phyloP scores from a whole-genome alignment of 2,888 invertebrate species.

The Aplocera efformata region DNA sequence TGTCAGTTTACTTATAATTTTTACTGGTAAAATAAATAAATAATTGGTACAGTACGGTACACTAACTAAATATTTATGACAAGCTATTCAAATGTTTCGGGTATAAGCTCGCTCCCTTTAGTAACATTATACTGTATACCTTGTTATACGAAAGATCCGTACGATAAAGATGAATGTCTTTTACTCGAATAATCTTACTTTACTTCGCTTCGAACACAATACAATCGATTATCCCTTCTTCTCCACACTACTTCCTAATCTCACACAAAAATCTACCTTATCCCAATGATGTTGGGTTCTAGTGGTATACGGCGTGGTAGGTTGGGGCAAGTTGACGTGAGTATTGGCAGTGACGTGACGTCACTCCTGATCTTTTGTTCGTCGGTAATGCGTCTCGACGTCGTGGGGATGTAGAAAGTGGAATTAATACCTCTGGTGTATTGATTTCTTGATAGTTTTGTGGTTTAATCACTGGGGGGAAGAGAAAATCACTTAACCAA shows the following conservation, averaged over 20 bases:
- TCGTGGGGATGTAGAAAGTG: slow-evolving; percentile 30
- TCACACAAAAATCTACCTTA: slow-evolving; percentile 19
- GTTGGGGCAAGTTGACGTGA: slow-evolving; percentile 22
- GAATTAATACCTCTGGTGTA: slow-evolving; percentile 31
- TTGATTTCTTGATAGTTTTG: slow-evolving; percentile 28
- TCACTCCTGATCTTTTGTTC: slow-evolving; percentile 55
- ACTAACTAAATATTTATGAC: too few species aligned
- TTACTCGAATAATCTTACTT: slow-evolving; percentile 16
- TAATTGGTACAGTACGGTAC: too few species aligned
- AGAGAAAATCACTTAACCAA: too few species aligned
- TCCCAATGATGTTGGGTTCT: neutral
- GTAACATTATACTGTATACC: too few species aligned
- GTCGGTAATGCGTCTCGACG: slow-evolving; percentile 48
- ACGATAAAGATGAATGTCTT: slow-evolving; percentile 3
- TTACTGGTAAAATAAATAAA: too few species aligned
- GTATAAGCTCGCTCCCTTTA: too few species aligned
- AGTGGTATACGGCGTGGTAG: neutral
- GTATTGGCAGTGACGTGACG: slow-evolving; percentile 51
- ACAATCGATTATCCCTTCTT: slow-evolving; percentile 42
- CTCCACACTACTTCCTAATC: slow-evolving; percentile 24
- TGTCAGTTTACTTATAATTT: too few species aligned
- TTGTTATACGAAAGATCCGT: too few species aligned
- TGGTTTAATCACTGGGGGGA: too few species aligned
- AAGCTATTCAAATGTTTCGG: too few species aligned
- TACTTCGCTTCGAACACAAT: slow-evolving; percentile 33